A percentile compares a stretch with the other conserved stretches of the same genome.
phyloP scores from a whole-genome alignment of 2,113 vertebrate species.

The Pelecanus crispus region DNA sequence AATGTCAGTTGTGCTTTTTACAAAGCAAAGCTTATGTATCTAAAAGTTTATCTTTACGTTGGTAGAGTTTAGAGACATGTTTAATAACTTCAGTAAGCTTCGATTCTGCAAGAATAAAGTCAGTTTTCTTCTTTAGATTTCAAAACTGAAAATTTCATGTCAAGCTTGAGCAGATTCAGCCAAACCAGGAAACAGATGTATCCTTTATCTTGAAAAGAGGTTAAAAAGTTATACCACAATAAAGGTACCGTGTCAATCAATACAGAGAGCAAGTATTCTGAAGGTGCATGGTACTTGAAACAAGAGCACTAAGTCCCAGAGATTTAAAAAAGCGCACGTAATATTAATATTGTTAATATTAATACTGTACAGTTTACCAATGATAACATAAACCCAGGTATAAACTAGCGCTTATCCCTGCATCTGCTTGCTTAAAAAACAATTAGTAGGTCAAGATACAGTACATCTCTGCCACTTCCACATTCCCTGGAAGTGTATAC shows the following conservation, averaged over 20 bases:
- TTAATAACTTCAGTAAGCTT: not conserved
- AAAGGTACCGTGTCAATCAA: not conserved
- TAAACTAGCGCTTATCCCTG: not conserved
- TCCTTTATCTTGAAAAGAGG: not conserved
- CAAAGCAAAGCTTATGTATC: not conserved
- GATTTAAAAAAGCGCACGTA: not conserved
- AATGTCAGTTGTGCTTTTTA: not conserved
- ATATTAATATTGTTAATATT: too few species aligned
- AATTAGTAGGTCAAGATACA: not conserved
- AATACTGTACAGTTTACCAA: not conserved
- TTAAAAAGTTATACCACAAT: not conserved
- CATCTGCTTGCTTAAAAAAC: not conserved
- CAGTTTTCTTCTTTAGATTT: not conserved
- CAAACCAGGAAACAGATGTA: constrained; percentile 4
- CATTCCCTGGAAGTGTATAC: not conserved
- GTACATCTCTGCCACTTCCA: not conserved
- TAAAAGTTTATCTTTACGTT: not conserved
- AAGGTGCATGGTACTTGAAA: not conserved
- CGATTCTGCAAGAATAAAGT: not conserved
- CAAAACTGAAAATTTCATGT: not conserved
- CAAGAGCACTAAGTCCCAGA: not conserved
- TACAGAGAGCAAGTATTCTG: not conserved
- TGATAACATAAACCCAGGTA: not conserved
- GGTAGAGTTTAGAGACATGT: not conserved
- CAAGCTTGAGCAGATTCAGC: not conserved